Percentiles rank a stretch among this genome's conserved stretches.
Evolutionary conservation across 2,797 vertebrate species (phyloP).

Genomic region (Toxotes lorentzi): DNA sequence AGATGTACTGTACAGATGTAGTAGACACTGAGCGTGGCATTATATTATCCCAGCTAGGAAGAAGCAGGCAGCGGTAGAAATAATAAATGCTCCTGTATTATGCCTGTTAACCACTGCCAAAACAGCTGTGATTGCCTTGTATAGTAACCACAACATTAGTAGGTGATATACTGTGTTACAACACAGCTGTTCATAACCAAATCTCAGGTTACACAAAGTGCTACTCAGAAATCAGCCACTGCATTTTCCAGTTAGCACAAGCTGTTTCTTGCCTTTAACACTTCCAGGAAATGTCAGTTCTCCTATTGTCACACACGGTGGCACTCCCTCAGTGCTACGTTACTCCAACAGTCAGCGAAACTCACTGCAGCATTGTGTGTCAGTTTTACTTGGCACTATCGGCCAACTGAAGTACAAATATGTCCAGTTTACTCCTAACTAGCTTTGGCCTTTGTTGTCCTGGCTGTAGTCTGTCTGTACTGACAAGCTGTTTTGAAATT

Average conservation of each 20-base stretch:
- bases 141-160: neutral
- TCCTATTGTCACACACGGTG: slow-evolving; percentile 13
- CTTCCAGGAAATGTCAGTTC: slow-evolving; percentile 19
- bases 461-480: neutral
- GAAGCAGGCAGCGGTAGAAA: neutral
- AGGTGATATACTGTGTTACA: neutral
- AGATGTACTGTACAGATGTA: neutral
- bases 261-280: neutral
- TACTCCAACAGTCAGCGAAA: neutral
- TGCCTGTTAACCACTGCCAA: neutral
- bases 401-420: slow-evolving; percentile 6
- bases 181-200: neutral
- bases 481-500: neutral
- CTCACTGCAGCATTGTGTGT: neutral
- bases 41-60: neutral
- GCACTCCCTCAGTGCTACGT: slow-evolving; percentile 10
- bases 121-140: neutral
- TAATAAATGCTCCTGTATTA: neutral
- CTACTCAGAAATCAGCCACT: slow-evolving; percentile 13
- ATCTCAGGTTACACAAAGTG: slow-evolving; percentile 16
- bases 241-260: neutral
- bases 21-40: neutral
- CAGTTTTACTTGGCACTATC: neutral
- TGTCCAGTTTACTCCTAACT: neutral
- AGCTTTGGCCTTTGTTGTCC: neutral